Percentiles rank a stretch among this genome's conserved stretches.
phyloP scores from a whole-genome alignment of 2,888 invertebrate genomes.

The Tillus elongatus region DNA sequence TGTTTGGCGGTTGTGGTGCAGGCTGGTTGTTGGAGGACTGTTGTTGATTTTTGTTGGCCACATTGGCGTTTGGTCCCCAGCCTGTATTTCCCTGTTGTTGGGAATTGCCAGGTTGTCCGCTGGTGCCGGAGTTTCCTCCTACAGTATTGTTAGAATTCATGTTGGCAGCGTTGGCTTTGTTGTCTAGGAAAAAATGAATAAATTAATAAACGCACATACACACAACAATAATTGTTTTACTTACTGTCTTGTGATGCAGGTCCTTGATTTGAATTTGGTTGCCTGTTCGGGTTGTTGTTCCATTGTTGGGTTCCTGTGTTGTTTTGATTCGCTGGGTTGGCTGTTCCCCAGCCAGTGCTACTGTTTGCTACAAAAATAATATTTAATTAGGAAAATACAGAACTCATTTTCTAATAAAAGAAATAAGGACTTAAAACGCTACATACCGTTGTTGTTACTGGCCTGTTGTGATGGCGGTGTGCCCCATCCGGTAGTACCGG shows the following conservation, averaged over 20 bases:
- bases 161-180: constrained; percentile 40
- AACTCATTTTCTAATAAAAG: not conserved
- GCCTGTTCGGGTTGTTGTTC: constrained; percentile 39
- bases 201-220: too few species aligned
- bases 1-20: constrained; percentile 17
- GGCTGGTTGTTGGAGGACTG: constrained; percentile 25
- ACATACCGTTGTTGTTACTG: constrained; percentile 49
- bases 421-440: not conserved
- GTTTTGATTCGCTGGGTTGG: constrained; percentile 39
- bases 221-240: too few species aligned
- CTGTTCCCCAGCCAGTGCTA: constrained; percentile 47
- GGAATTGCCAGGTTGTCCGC: too few species aligned
- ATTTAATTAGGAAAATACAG: too few species aligned
- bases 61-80: constrained; percentile 29
- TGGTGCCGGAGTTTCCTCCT: constrained; percentile 43
- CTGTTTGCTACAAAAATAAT: constrained; percentile 29
- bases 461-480: constrained; percentile 61
- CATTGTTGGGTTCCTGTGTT: constrained; percentile 39
- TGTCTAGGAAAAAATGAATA: too few species aligned
- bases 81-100: constrained; percentile 40
- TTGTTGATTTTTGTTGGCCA: constrained; percentile 15
- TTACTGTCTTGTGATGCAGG: constrained; percentile 37
- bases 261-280: constrained; percentile 35
- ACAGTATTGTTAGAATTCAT: too few species aligned
- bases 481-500: constrained; percentile 67